Percentiles rank a stretch among this genome's conserved stretches.
Evolutionary conservation across 2,888 invertebrate genomes (phyloP).

Genomic region (Blastobasis adustella): DNA sequence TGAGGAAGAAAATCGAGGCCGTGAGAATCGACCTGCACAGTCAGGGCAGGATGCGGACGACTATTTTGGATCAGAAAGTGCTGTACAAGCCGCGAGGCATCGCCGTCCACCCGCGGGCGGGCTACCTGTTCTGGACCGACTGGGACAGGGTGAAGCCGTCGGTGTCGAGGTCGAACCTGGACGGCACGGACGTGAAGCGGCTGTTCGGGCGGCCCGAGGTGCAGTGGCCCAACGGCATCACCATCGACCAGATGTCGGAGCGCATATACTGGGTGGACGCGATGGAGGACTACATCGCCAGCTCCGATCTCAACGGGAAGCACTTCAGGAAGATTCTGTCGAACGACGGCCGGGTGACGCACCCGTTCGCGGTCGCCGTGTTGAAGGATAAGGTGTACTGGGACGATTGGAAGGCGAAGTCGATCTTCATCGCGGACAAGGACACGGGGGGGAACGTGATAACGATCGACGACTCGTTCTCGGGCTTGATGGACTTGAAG

Average conservation of each 20-base stretch:
- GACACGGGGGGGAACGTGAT: slow-evolving; percentile 79
- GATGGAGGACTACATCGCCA: slow-evolving; percentile 85
- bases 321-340: slow-evolving; percentile 79
- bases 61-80: slow-evolving; percentile 79
- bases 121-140: slow-evolving; percentile 90
- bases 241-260: slow-evolving; percentile 87
- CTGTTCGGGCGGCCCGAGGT: slow-evolving; percentile 80
- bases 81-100: slow-evolving; percentile 86
- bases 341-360: slow-evolving; percentile 79
- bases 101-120: slow-evolving; percentile 87
- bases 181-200: slow-evolving; percentile 80
- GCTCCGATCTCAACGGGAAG: slow-evolving; percentile 82
- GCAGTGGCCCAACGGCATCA: slow-evolving; percentile 91
- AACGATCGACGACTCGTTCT: slow-evolving; percentile 76
- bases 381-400: slow-evolving; percentile 91
- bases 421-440: slow-evolving; percentile 87
- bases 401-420: slow-evolving; percentile 91
- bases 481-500: slow-evolving; percentile 87
- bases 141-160: slow-evolving; percentile 87
- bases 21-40: slow-evolving; percentile 78
- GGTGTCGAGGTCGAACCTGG: slow-evolving; percentile 85
- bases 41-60: slow-evolving; percentile 82
- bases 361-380: slow-evolving; percentile 91
- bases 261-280: slow-evolving; percentile 93
- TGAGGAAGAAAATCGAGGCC: slow-evolving; percentile 85